Percentiles rank a stretch among this genome's conserved stretches.
Conservation (phyloP, 2,113 vertebrate species). For the Larimichthys crocea region DNA sequence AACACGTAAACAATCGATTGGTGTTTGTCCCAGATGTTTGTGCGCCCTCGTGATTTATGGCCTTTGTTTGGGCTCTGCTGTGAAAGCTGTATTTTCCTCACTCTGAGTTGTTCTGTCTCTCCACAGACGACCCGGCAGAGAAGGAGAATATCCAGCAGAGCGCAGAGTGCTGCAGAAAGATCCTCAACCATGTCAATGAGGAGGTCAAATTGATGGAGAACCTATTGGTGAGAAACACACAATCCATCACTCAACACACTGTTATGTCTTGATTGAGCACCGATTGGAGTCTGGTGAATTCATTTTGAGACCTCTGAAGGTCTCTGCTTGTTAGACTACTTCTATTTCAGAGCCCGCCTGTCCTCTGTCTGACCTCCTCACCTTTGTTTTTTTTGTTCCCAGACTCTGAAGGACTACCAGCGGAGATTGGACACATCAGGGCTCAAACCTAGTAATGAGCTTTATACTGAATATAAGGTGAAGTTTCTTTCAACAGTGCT, state of each 20-base stretch:
- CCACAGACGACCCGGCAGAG: slow-evolving; percentile 72
- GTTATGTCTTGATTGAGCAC: slow-evolving; percentile 47
- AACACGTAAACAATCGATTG: slow-evolving; percentile 27
- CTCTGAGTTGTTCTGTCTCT: slow-evolving; percentile 29
- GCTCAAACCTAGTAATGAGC: slow-evolving; percentile 88
- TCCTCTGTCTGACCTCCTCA: slow-evolving; percentile 38
- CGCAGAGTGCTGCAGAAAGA: slow-evolving; percentile 90
- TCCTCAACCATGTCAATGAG: slow-evolving; percentile 93
- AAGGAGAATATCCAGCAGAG: slow-evolving; percentile 80
- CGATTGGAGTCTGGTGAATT: slow-evolving; percentile 46
- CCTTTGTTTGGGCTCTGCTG: slow-evolving; percentile 28
- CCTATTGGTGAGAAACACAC: slow-evolving; percentile 86
- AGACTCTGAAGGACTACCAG: slow-evolving; percentile 93
- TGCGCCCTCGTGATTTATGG: slow-evolving; percentile 47
- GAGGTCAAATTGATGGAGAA: slow-evolving; percentile 92
- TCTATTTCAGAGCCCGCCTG: slow-evolving; percentile 7
- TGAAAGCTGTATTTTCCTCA: slow-evolving; percentile 47
- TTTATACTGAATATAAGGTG: slow-evolving; percentile 82
- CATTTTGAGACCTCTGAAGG: slow-evolving; percentile 54
- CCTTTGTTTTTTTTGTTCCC: slow-evolving; percentile 42
- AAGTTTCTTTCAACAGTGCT: background rate
- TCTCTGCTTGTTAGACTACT: slow-evolving; percentile 40
- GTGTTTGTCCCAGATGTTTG: background rate
- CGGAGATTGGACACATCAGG: slow-evolving; percentile 90
- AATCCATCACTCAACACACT: slow-evolving; percentile 47